Evolutionary conservation across 2,113 vertebrate genomes (phyloP).

Genomic region (Ceyx margarethae): DNA sequence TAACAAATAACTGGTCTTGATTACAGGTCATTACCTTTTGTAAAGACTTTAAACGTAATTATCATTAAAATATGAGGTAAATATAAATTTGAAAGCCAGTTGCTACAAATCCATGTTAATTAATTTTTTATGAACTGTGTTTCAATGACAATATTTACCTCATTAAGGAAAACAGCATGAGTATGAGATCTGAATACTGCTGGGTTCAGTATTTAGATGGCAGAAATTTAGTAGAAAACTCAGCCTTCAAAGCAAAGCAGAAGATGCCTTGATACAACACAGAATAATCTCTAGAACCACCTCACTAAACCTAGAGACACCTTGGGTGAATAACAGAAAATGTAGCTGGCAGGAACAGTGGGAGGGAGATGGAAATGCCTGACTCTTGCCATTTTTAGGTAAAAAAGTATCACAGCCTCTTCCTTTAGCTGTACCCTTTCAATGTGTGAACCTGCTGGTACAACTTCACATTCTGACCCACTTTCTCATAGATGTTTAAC

Average conservation of each 20-base stretch:
- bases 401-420: background rate
- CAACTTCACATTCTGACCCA: background rate
- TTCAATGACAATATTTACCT: background rate
- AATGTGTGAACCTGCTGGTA: background rate
- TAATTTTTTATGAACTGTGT: background rate
- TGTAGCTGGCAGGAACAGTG: background rate
- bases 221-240: background rate
- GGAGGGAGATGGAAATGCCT: background rate
- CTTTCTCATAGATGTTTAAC: background rate
- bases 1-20: background rate
- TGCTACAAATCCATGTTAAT: background rate
- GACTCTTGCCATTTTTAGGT: background rate
- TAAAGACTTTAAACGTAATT: background rate
- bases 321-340: background rate
- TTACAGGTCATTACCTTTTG: background rate
- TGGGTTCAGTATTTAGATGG: background rate
- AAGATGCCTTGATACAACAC: background rate
- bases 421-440: background rate
- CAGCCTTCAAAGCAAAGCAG: background rate
- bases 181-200: background rate
- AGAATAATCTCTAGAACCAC: background rate
- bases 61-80: background rate
- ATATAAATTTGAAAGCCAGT: background rate
- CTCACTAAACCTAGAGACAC: background rate
- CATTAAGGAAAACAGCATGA: background rate